These are phyloP conservation scores for Agriopis aurantiaria DNA, from an alignment of 2,888 invertebrate genomes.

Conservation along the genomic window DNA sequence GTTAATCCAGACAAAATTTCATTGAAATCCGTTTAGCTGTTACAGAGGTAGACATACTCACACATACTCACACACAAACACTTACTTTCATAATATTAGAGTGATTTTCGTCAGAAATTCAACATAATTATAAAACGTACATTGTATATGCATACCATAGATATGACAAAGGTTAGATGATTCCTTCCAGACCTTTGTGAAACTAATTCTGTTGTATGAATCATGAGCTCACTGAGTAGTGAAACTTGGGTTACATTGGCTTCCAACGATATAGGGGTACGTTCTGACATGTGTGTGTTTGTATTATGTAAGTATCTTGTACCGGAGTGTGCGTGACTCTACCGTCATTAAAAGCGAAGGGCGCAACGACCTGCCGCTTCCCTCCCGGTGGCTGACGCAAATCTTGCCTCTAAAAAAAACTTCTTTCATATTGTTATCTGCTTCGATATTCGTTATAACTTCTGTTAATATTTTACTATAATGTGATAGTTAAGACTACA, in stretches of 20 bases:
- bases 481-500: too few relatives aligned
- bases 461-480: background rate
- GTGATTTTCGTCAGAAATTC: background rate
- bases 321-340: constrained; percentile 55
- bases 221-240: constrained; percentile 41
- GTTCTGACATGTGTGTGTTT: constrained; percentile 21
- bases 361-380: constrained; percentile 53
- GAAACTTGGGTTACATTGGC: constrained; percentile 42
- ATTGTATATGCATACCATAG: background rate
- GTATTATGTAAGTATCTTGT: constrained; percentile 24
- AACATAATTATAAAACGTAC: background rate
- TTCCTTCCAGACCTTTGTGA: constrained; percentile 39
- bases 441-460: background rate
- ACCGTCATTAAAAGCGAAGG: constrained; percentile 61
- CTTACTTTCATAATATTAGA: too few relatives aligned
- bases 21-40: too few relatives aligned
- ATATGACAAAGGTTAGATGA: constrained; percentile 36
- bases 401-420: constrained; percentile 45
- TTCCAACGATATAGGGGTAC: constrained; percentile 30
- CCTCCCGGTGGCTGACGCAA: constrained; percentile 59
- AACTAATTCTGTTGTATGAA: constrained; percentile 46
- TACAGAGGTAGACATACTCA: too few relatives aligned
- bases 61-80: too few relatives aligned
- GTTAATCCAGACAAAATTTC: too few relatives aligned
- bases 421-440: constrained; percentile 20